Evolutionary conservation across 2,888 invertebrate genomes (phyloP).

Genomic region (Digitonthophagus gazella): DNA sequence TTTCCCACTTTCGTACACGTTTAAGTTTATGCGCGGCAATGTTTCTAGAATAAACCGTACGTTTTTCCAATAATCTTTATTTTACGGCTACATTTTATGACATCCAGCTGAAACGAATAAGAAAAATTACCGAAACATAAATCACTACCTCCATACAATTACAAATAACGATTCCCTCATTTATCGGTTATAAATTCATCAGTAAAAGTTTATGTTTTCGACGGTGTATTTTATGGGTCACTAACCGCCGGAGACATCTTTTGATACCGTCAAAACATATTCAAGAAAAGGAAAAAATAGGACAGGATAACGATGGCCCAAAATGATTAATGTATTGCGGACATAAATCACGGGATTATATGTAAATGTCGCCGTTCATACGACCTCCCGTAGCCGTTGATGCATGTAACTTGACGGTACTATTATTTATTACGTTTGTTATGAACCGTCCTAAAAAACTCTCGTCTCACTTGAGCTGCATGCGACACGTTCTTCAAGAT

Average conservation of each 20-base stretch:
- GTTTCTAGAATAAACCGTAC: background rate
- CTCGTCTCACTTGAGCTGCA: background rate
- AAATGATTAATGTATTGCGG: background rate
- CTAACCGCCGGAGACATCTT: background rate
- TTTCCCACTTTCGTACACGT: background rate
- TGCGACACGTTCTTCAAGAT: too few relatives aligned
- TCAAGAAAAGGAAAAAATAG: background rate
- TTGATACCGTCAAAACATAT: background rate
- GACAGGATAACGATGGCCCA: background rate
- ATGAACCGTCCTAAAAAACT: background rate
- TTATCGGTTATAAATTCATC: background rate
- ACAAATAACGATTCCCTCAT: background rate
- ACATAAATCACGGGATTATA: background rate
- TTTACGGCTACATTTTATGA: background rate
- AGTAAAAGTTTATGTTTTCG: background rate
- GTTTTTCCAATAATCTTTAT: background rate
- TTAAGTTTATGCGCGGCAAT: background rate
- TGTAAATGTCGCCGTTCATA: background rate
- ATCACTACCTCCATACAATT: too few relatives aligned
- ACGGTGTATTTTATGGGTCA: background rate
- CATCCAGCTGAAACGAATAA: background rate
- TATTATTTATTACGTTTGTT: background rate
- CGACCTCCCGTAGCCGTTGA: background rate
- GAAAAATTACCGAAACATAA: background rate
- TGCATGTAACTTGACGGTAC: background rate